Conservation (phyloP, 2,888 invertebrate species). For the Chaitophorus viminalis region DNA sequence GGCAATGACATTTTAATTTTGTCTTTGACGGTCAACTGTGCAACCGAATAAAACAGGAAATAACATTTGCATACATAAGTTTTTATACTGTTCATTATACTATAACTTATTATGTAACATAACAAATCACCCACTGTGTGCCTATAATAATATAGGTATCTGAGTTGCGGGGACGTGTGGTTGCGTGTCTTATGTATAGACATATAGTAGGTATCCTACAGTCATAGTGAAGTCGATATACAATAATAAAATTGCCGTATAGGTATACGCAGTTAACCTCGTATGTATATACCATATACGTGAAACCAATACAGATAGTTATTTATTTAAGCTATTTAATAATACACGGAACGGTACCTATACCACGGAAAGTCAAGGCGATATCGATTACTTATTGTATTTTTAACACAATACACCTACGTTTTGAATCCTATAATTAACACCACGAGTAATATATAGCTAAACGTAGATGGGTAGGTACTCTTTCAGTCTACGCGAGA, state of each 20-base stretch:
- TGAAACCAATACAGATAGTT: background rate
- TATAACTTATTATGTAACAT: background rate
- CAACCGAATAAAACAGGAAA: background rate
- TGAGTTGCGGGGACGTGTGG: too few relatives aligned
- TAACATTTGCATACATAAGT: background rate
- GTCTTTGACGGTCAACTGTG: background rate
- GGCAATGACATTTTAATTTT: background rate
- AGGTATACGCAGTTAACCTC: too few relatives aligned
- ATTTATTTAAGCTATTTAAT: background rate
- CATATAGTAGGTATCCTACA: too few relatives aligned
- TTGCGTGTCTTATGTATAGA: too few relatives aligned
- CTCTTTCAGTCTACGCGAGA: background rate
- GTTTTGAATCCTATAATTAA: background rate
- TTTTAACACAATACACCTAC: background rate
- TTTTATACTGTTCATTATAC: background rate
- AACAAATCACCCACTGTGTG: too few relatives aligned
- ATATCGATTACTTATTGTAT: background rate
- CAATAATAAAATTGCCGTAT: too few relatives aligned
- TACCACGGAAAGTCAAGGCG: background rate
- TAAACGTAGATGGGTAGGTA: too few relatives aligned
- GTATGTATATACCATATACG: too few relatives aligned
- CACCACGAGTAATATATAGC: background rate
- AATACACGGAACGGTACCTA: background rate
- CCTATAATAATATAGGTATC: too few relatives aligned
- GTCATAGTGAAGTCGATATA: too few relatives aligned